Evolutionary conservation across 1,140 invertebrate species (phyloP).

Genomic region (Aethina tumida): DNA sequence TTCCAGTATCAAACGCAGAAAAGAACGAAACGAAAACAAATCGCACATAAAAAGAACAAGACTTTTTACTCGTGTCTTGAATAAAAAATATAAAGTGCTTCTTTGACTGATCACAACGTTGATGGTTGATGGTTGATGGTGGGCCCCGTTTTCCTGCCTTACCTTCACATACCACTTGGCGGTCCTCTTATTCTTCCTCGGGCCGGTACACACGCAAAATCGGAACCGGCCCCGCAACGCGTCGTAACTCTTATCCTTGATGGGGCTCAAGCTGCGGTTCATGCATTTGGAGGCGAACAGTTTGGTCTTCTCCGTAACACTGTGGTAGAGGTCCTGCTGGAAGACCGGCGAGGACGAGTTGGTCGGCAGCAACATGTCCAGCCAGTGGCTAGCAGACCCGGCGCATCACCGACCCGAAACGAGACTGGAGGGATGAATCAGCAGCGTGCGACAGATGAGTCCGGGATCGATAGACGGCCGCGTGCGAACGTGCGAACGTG

Average conservation of each 20-base stretch:
- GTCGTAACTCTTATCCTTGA: slow-evolving; percentile 18
- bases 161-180: slow-evolving; percentile 41
- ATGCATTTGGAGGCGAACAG: slow-evolving; percentile 34
- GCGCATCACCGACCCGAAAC: slow-evolving; percentile 2
- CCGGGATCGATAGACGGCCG: no score
- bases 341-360: slow-evolving; percentile 29
- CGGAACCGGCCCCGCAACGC: slow-evolving; percentile 22
- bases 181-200: slow-evolving; percentile 25
- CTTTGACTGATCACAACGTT: no score
- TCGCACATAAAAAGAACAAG: no score
- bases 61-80: no score
- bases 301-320: slow-evolving; percentile 34
- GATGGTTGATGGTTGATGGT: no score
- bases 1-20: no score
- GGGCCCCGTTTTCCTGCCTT: no score
- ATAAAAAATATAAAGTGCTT: no score
- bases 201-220: slow-evolving; percentile 30
- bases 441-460: no score
- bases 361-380: slow-evolving; percentile 31
- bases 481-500: no score
- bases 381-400: no score
- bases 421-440: slow-evolving; percentile 5
- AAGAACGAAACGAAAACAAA: no score
- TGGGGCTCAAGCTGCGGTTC: slow-evolving; percentile 18
- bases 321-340: slow-evolving; percentile 30